Conservation (phyloP, 2,797 vertebrate species). For the Myotis vivesi region DNA sequence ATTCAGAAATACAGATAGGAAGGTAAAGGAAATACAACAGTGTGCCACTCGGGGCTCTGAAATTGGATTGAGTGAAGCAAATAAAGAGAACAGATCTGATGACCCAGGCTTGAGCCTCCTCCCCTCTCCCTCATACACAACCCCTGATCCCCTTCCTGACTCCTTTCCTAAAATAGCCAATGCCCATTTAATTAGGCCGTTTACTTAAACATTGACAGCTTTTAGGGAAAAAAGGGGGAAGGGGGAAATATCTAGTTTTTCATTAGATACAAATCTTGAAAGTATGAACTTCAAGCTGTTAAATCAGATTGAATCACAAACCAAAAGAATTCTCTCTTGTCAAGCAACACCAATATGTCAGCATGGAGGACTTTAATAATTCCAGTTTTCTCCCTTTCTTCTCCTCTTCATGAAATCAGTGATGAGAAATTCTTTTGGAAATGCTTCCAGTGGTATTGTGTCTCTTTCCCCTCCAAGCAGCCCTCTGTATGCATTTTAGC, state of each 20-base stretch:
- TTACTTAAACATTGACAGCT: conserved; percentile 26
- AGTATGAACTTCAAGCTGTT: conserved; percentile 45
- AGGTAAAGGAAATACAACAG: background rate
- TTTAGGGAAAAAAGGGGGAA: background rate
- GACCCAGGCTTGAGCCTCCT: background rate
- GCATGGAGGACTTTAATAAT: conserved; percentile 20
- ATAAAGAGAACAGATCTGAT: background rate
- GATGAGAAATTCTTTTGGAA: conserved; percentile 68
- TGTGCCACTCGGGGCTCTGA: background rate
- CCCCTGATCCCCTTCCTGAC: background rate
- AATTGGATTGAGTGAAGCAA: background rate
- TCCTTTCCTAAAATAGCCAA: conserved; percentile 44
- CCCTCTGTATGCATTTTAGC: conserved; percentile 76
- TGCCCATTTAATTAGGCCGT: background rate
- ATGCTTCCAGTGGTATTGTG: conserved; percentile 44
- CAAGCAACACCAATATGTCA: conserved; percentile 32
- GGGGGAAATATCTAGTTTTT: conserved; percentile 24
- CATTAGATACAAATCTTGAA: conserved; percentile 38
- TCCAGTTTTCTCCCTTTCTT: conserved; percentile 13
- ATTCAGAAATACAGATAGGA: conserved; percentile 48
- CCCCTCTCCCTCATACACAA: background rate
- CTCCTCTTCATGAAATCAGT: conserved; percentile 30
- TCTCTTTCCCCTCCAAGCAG: conserved; percentile 58
- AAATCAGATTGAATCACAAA: conserved; percentile 44
- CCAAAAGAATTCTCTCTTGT: conserved; percentile 22